A percentile compares a stretch with the other conserved stretches of the same genome.
Conservation (phyloP, 2,888 invertebrate species). For the Ophion obscuratus region DNA sequence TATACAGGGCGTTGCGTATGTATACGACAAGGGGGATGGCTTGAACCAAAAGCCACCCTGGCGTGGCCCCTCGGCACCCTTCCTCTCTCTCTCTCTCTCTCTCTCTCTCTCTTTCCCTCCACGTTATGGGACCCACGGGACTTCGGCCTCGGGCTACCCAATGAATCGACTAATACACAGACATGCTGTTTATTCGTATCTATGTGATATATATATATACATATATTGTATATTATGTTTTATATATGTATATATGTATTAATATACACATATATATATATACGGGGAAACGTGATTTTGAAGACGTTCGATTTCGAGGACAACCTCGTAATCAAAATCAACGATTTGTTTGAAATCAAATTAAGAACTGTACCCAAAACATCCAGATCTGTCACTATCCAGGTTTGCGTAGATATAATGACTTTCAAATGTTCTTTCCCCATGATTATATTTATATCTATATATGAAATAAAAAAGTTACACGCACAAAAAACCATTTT, state of each 20-base stretch:
- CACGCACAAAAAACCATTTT: no score
- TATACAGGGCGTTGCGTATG: slow-evolving; percentile 36
- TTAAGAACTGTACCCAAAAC: no score
- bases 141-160: slow-evolving; percentile 78
- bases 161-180: slow-evolving; percentile 64
- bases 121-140: slow-evolving; percentile 82
- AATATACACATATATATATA: background rate
- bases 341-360: no score
- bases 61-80: slow-evolving; percentile 26
- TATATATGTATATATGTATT: no score
- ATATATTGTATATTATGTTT: background rate
- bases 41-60: slow-evolving; percentile 57
- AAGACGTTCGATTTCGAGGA: no score
- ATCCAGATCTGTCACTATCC: no score
- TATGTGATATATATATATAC: background rate
- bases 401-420: no score
- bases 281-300: background rate
- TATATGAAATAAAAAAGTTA: no score
- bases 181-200: slow-evolving; percentile 43
- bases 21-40: slow-evolving; percentile 36
- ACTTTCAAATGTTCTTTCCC: no score
- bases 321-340: no score
- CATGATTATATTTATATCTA: no score
- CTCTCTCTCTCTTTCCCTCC: slow-evolving; percentile 8
- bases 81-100: slow-evolving; percentile 2